Percentiles rank a stretch among this genome's conserved stretches.
phyloP scores from a whole-genome alignment of 2,888 invertebrate genomes.

The Linnaemya tessellans region DNA sequence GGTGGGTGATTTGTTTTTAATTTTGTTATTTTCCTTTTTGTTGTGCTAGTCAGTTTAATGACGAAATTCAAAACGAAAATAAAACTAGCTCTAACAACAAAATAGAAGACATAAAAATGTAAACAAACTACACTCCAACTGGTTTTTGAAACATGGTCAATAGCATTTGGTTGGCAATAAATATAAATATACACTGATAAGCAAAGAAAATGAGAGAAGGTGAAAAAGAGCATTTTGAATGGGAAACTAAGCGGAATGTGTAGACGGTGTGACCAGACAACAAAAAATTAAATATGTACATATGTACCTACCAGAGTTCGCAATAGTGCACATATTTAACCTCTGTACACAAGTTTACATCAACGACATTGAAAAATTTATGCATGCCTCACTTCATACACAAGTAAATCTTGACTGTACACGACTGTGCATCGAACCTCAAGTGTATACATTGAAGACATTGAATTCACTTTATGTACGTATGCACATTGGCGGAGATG shows the following conservation, averaged over 20 bases:
- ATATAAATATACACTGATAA: background rate
- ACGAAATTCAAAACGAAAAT: constrained; percentile 24
- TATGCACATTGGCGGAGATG: no score
- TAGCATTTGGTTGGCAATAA: constrained; percentile 29
- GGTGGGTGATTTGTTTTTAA: constrained; percentile 49
- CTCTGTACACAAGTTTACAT: no score
- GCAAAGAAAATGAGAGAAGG: background rate
- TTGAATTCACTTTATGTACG: no score
- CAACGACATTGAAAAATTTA: no score
- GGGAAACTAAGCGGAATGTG: background rate
- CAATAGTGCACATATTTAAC: no score
- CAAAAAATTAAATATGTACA: background rate
- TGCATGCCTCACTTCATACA: no score
- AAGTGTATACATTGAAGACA: no score
- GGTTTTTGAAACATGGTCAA: constrained; percentile 65
- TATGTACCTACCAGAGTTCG: no score
- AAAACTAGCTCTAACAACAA: constrained; percentile 41
- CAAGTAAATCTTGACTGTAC: no score
- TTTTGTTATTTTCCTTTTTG: constrained; percentile 9
- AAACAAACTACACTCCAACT: constrained; percentile 62
- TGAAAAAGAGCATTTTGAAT: background rate
- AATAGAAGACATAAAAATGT: constrained; percentile 55
- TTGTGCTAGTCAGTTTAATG: constrained; percentile 28
- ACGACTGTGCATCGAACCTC: no score
- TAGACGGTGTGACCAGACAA: background rate